Conservation (phyloP, 1,140 invertebrate genomes). For the Caerostris darwini region DNA sequence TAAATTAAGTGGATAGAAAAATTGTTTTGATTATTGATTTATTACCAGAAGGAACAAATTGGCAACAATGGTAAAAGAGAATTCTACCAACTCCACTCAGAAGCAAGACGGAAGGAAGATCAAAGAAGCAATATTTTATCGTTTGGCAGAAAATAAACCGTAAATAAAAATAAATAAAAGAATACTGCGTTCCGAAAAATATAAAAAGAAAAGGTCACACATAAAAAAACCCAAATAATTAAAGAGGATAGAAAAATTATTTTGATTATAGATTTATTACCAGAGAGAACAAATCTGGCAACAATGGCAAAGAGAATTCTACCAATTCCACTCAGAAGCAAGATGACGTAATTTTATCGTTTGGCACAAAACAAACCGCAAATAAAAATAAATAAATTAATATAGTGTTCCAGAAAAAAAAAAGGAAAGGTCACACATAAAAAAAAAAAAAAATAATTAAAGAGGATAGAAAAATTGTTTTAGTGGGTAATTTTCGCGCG, state of each 20-base stretch:
- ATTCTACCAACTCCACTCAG: not conserved
- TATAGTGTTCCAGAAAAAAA: too few species aligned
- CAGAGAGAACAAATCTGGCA: too few species aligned
- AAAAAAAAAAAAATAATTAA: too few species aligned
- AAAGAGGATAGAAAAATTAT: not conserved
- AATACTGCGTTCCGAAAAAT: not conserved
- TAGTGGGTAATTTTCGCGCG: conserved; percentile 40
- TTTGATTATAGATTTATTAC: not conserved
- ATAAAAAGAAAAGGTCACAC: not conserved
- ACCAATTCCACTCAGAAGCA: not conserved
- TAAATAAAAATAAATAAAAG: not conserved
- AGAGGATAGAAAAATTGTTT: too few species aligned
- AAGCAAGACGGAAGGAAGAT: not conserved
- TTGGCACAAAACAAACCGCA: too few species aligned
- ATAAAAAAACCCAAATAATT: conserved; percentile 7
- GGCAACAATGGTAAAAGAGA: too few species aligned
- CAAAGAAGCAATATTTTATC: too few species aligned
- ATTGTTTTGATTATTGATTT: not conserved
- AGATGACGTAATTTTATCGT: not conserved
- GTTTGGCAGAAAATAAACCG: not conserved
- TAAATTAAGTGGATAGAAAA: not conserved
- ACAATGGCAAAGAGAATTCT: too few species aligned
- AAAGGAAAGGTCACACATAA: too few species aligned
- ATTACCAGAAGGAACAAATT: too few species aligned
- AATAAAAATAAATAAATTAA: too few species aligned